Evolutionary conservation across 1,140 invertebrate species (phyloP), one percentile per base, ranked within the genome.

Genomic region (Conus betulinus): DNA sequence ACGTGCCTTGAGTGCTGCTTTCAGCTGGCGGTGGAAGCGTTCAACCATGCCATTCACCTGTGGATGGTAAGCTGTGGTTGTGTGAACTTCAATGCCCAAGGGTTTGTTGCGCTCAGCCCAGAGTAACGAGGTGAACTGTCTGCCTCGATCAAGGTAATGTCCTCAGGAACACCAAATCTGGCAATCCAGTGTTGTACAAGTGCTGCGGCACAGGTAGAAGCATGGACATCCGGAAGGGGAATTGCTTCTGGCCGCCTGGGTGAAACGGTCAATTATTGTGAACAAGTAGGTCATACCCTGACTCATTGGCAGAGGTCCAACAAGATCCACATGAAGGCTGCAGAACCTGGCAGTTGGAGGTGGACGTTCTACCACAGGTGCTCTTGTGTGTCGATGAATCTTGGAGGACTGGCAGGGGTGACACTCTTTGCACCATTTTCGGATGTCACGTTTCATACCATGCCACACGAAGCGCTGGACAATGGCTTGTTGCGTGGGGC

Each of bases 271-370:
- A 20, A 55, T 67, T 20, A 81, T 83, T 0, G 96, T 96, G 1
- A 96, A 90, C 20, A 91, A 89, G 88, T 96, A 96, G 20, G 52
- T 67, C 71, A 87, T 93, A 17, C 92, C 94, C 11, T 93, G 52
- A 0, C 91, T 91, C 5, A 86, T 84, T 52, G 95, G 95, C 4
- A 96, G 83, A 0, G 95, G 96, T 0, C 95, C 94, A 8, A 96
- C 92, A 1, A 96, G 92, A 90, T 96, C 96, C 0, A 96, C 89
- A 90, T 96, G 95, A 0, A 96, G 90, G 85, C 96, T 94, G 3
- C 91, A 74, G 84, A 96, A 88, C 13, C 71, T 53, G 8, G 55
- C 57, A 25, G 25, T 79, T 85, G 88, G 88, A 51, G 63, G 27
- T 53, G 63, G 25, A 39, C 81, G 52, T 17, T 63, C 79, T 13